These are phyloP conservation scores for Choristoneura rosaceana DNA, from an alignment of 2,888 invertebrate species.

Conservation along the genomic window DNA sequence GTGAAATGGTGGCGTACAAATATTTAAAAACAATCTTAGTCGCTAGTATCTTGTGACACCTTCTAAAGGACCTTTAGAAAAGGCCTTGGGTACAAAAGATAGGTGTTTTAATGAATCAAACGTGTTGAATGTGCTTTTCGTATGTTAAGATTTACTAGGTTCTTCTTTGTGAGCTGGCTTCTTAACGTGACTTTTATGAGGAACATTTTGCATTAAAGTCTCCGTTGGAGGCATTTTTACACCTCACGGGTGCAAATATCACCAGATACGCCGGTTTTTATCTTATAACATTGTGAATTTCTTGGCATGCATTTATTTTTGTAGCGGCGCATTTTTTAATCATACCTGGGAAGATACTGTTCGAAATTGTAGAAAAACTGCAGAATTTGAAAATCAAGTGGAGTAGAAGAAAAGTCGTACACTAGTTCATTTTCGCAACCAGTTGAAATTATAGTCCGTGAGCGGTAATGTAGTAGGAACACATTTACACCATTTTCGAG, in stretches of 20 bases:
- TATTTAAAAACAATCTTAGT: conserved; percentile 14
- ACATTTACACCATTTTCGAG: too few relatives aligned
- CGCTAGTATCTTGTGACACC: conserved; percentile 42
- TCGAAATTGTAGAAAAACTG: too few relatives aligned
- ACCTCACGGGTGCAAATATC: neutral
- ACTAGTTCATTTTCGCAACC: too few relatives aligned
- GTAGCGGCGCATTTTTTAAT: too few relatives aligned
- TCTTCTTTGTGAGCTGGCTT: conserved; percentile 11
- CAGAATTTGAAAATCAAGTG: too few relatives aligned
- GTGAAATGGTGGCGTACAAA: neutral
- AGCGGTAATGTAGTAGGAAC: too few relatives aligned
- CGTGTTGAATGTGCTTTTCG: conserved; percentile 44
- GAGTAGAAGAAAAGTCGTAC: too few relatives aligned
- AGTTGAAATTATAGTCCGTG: too few relatives aligned
- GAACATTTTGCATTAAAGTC: neutral
- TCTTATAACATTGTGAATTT: neutral
- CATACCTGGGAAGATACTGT: too few relatives aligned
- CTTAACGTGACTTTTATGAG: conserved; percentile 2
- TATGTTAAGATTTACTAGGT: conserved; percentile 25
- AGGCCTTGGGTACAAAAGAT: conserved; percentile 54
- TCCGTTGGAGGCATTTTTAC: neutral
- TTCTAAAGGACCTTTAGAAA: conserved; percentile 50
- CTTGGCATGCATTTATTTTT: too few relatives aligned
- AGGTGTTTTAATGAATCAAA: conserved; percentile 61
- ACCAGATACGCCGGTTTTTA: too few relatives aligned